Conservation (phyloP, 1,140 invertebrate genomes). For the Leptonema lineaticorne region DNA sequence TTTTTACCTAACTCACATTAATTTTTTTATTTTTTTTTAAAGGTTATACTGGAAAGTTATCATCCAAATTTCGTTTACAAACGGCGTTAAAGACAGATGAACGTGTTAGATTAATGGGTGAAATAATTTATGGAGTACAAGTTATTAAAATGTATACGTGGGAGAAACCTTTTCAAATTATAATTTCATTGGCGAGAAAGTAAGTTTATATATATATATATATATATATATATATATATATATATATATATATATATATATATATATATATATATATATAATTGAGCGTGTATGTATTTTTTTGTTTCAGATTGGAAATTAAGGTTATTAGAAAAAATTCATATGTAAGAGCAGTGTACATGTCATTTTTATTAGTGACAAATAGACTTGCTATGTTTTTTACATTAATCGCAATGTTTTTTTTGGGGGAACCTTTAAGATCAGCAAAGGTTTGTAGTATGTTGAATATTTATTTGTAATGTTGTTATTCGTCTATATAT, state of each 20-base stretch:
- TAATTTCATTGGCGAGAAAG: constrained; percentile 62
- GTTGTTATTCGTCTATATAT: too few species aligned
- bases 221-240: background rate
- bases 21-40: constrained; percentile 38
- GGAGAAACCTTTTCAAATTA: constrained; percentile 69
- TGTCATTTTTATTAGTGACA: constrained; percentile 66
- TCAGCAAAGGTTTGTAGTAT: constrained; percentile 57
- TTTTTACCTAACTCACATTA: background rate
- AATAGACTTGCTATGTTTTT: constrained; percentile 67
- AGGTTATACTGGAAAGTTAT: constrained; percentile 68
- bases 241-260: background rate
- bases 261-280: background rate
- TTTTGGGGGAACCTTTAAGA: constrained; percentile 57
- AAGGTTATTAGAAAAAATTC: constrained; percentile 64
- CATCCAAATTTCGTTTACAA: constrained; percentile 62
- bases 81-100: constrained; percentile 73
- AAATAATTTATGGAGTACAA: constrained; percentile 69
- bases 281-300: too few species aligned
- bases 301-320: constrained; percentile 58
- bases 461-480: too few species aligned
- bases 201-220: constrained; percentile 36
- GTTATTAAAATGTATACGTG: constrained; percentile 72
- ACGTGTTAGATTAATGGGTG: constrained; percentile 75
- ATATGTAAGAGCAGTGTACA: constrained; percentile 67
- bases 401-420: constrained; percentile 62